Base-by-base conservation (phyloP, 37 sponge, comb jelly and placozoan species). In the Chondrilla cf. caribensis region DNA sequence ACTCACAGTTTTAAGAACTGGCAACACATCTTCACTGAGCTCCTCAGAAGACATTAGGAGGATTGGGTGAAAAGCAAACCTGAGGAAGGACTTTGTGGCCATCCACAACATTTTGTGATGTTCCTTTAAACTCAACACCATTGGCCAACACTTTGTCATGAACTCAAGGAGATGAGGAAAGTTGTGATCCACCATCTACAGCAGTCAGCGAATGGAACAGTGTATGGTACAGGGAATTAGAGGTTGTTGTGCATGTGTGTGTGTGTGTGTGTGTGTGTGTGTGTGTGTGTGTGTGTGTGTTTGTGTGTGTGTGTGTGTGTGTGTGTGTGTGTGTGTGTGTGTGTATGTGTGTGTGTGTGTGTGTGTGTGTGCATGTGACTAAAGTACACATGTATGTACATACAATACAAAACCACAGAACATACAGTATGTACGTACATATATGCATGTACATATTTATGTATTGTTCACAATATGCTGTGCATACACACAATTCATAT, bases 71-170 rank as follows among this genome's bases (percentile, higher is more conserved):
- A 86, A 86, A 17, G 79, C 84, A 60, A 86, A 24, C 0, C 19
- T 2, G 0, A 86, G 42, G 54, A 83, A 90, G 4, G 90, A 70
- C 26, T 36, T 73, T 15, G 84, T 36, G 18, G 84, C 86, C 15
- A 37, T n/a, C 60, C 58, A 60, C 42, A 90, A 79, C 2, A 62
- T 11, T 17, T 60, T 65, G 66, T 68, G 83, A 22, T 90, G 32
- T 0, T 65, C 57, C 47, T 38, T 70, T 0, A 59, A 14, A 43
- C 78, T 86, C 38, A 85, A 42, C 39, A 85, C 80, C 44, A 90
- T 73, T 4, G 82, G 60, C 90, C 90, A 90, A 51, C 70, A n/a
- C 22, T 44, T 79, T 28, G 47, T 40, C 78, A 72, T 55, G 55
- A 22, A 58, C 58, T 17, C 17, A 58, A 87, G 22, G 11, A 68